These are phyloP conservation scores for Eremobia ochroleuca DNA, from an alignment of 2,888 invertebrate genomes.

Conservation along the genomic window DNA sequence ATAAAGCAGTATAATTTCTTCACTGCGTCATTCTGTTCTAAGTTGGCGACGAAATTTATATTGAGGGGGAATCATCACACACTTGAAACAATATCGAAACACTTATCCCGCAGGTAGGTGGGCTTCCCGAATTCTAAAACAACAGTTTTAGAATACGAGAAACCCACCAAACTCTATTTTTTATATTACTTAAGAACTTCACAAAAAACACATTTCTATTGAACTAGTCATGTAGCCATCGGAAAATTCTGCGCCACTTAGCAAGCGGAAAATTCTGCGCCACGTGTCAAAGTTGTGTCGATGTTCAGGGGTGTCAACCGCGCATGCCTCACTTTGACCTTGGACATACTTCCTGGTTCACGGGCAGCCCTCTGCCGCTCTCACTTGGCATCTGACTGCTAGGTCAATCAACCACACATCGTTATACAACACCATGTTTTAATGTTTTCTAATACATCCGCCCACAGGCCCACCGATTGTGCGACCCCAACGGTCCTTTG, in stretches of 20 bases:
- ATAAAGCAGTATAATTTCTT: neutral
- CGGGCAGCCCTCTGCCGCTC: conserved; percentile 77
- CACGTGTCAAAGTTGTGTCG: conserved; percentile 75
- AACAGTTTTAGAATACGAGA: neutral
- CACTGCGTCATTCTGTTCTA: neutral
- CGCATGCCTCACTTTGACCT: conserved; percentile 86
- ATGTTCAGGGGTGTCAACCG: conserved; percentile 60
- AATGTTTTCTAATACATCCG: neutral
- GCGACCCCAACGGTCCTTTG: neutral
- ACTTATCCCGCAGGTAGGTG: rapidly evolving
- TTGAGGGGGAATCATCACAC: neutral
- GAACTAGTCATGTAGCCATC: neutral
- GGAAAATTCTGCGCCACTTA: conserved; percentile 16
- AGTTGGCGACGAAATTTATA: neutral
- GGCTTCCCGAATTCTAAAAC: no score
- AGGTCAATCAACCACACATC: conserved; percentile 80
- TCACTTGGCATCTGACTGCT: conserved; percentile 77
- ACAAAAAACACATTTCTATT: neutral
- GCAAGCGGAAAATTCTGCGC: conserved; percentile 22
- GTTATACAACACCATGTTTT: conserved; percentile 15
- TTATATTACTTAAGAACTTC: neutral
- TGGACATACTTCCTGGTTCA: conserved; percentile 88
- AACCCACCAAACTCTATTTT: neutral
- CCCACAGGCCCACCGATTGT: neutral
- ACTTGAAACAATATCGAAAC: neutral